Evolutionary conservation across 2,888 invertebrate species (phyloP).

Genomic region (Heliconius sara): DNA sequence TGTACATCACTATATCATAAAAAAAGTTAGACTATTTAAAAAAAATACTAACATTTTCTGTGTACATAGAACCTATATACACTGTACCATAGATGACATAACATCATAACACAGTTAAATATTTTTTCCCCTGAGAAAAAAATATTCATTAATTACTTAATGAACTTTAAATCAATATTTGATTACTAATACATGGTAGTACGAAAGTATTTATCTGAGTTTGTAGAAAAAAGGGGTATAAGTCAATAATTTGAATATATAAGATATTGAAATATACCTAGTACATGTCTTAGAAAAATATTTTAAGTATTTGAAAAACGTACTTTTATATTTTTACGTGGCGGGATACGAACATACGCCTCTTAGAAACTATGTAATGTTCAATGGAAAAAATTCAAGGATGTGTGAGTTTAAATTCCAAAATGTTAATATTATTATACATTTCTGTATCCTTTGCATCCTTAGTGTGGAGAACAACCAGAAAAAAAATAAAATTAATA

Average conservation of each 20-base stretch:
- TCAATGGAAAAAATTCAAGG: neutral
- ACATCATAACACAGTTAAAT: no score
- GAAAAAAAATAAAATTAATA: no score
- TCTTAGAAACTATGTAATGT: neutral
- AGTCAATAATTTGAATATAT: neutral
- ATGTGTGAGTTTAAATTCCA: neutral
- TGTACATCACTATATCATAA: no score
- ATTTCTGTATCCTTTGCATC: no score
- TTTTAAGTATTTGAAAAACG: neutral
- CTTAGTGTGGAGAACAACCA: no score
- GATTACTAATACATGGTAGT: slow-evolving; percentile 1
- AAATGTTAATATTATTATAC: no score
- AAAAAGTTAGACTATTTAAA: no score
- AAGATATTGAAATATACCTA: neutral
- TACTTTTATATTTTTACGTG: neutral
- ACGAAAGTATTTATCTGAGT: neutral
- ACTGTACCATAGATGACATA: no score
- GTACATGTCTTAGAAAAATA: no score
- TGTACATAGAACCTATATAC: no score
- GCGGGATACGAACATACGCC: neutral
- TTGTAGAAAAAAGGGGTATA: neutral
- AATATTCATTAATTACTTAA: neutral
- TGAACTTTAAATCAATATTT: slow-evolving; percentile 20
- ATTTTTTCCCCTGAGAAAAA: slow-evolving; percentile 16
- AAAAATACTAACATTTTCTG: no score